Base-by-base conservation (phyloP, 2,888 invertebrate genomes). In the Seladonia tumulorum region DNA sequence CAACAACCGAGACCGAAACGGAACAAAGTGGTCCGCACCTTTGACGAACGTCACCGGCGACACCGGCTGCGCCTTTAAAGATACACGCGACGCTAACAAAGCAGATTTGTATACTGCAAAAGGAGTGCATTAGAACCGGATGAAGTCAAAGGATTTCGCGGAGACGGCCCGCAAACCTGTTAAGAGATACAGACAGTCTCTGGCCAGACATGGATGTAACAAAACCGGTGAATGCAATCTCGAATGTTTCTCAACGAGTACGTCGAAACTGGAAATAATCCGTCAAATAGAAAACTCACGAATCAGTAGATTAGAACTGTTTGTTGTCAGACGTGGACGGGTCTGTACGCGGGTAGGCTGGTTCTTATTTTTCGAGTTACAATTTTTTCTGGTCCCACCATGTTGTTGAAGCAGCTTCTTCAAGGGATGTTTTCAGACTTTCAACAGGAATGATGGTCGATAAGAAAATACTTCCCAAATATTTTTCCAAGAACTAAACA, bases 21-120 rank as follows among this genome's bases (percentile, higher is more conserved):
- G 8, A 68, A 68, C 68, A 68, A 68, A 68, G 68, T 68, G 68
- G 39, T 68, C 39, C 39, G 39, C 10, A 39, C 39, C 68, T 39
- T 68, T 68, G 10, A 22, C 22, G 22, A 22, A 39, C 35, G 39
- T 68, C 22, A 8, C 22, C 35, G 22, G 39, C 22, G 39, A 39
- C 35, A 68, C 18, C n/a, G n/a, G 68, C 35, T 18, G 8, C 18
- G 66, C 66, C 66, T 22, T 66, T 66, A 35, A 35, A 29, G 35
- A 16, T 22, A 35, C 35, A 12, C 0, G 39, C 39, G 0, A 5
- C 29, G 16, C 29, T 35, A 63, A 63, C 63, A 18, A 63, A 63
- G 8, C 63, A 29, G 63, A 63, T 63, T 29, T 63, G 29, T 8
- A 63, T 29, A 8, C 29, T 2, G 63, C 8, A 8, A 63, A 18